phyloP scores from a whole-genome alignment of 2,888 invertebrate genomes.

The Drosophila diplacantha region DNA sequence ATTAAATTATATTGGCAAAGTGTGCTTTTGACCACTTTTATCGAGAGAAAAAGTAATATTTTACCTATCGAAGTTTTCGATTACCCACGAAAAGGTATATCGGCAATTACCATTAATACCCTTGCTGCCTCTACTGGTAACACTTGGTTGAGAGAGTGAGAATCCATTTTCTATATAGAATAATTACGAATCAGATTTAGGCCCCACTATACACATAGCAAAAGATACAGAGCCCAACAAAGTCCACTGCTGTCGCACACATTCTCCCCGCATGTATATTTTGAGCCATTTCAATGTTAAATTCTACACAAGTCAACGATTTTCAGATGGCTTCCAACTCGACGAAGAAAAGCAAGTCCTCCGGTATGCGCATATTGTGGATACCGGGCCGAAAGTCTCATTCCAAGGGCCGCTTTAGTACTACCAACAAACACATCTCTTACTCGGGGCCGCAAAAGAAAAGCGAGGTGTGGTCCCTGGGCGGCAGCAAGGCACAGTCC shows the following conservation, averaged over 20 bases:
- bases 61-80: neutral
- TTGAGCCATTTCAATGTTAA: constrained; percentile 10
- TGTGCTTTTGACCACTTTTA: too few species aligned
- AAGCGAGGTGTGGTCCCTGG: constrained; percentile 76
- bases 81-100: too few species aligned
- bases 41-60: neutral
- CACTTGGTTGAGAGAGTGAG: neutral
- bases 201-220: neutral
- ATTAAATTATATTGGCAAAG: neutral
- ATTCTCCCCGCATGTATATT: neutral
- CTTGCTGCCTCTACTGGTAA: too few species aligned
- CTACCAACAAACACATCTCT: constrained; percentile 70
- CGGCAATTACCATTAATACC: too few species aligned
- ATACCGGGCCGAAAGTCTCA: constrained; percentile 76
- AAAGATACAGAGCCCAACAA: neutral
- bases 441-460: constrained; percentile 70
- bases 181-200: neutral
- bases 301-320: constrained; percentile 30
- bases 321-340: constrained; percentile 71
- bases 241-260: neutral
- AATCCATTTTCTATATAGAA: neutral
- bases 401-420: constrained; percentile 73
- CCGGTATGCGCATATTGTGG: constrained; percentile 76
- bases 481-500: constrained; percentile 74
- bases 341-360: constrained; percentile 69